These are phyloP conservation scores for Drosophila nigricruria DNA, from an alignment of 2,888 invertebrate species.

Conservation along the genomic window DNA sequence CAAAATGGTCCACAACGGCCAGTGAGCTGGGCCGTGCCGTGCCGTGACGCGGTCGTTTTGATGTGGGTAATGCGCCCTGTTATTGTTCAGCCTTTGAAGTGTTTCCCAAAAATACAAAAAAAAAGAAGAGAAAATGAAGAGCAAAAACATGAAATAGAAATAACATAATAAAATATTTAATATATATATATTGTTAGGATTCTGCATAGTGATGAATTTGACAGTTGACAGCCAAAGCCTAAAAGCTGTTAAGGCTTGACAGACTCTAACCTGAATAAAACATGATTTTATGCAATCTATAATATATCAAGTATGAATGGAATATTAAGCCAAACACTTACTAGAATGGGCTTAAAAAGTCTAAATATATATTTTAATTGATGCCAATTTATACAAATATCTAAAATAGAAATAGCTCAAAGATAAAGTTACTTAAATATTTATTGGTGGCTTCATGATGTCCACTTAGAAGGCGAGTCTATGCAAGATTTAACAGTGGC, in stretches of 20 bases:
- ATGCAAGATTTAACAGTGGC: no score
- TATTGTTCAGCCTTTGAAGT: slow-evolving; percentile 57
- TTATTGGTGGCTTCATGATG: no score
- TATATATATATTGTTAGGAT: slow-evolving; percentile 15
- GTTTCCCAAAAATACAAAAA: slow-evolving; percentile 18
- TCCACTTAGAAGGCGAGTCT: no score
- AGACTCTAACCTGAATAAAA: slow-evolving; percentile 6
- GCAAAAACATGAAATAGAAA: slow-evolving; percentile 3
- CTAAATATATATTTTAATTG: neutral
- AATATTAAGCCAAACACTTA: neutral
- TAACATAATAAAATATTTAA: slow-evolving; percentile 9
- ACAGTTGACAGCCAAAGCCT: slow-evolving; percentile 53
- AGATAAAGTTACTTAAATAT: no score
- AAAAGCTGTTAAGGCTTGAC: neutral
- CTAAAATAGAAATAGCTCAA: no score
- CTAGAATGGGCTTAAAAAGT: neutral
- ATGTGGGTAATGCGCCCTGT: slow-evolving; percentile 64
- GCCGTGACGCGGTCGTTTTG: slow-evolving; percentile 59
- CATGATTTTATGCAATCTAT: neutral
- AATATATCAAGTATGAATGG: neutral
- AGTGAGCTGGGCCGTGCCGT: slow-evolving; percentile 47
- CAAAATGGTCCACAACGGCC: slow-evolving; percentile 54
- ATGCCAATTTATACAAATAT: no score
- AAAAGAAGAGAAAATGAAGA: neutral
- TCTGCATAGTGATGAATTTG: slow-evolving; percentile 55